Evolutionary conservation across 2,888 invertebrate species (phyloP), one percentile per base, ranked within the genome.

Genomic region (Danaus chrysippus): DNA sequence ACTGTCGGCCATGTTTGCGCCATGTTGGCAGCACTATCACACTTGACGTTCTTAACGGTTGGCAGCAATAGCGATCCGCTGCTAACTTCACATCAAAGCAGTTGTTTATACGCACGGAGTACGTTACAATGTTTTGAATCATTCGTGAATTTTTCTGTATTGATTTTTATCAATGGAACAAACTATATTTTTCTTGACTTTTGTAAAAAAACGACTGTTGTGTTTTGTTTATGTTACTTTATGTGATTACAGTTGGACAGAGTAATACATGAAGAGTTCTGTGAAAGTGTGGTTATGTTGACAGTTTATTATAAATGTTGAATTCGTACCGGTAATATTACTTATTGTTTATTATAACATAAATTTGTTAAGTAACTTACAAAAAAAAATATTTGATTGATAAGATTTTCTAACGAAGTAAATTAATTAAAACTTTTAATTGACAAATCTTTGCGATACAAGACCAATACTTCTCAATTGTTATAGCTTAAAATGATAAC

Each of bases 251-350:
- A 34, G 43, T 62, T 52, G 59, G 58, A 65, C 62, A 62, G 59
- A 63, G 69, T 61, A 55, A 41, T 56, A 56, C 23, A 12, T 61
- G 59, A 15, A 58, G 34, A 42, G 23, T 54, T 46, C 65, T 76
- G 81, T 84, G 82, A 85, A 86, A 84, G 84, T 87, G 77, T 73
- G 86, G 84, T 85, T 87, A 85, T 82, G 76, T 83, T 84, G 81
- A 81, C 79, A 77, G 79, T 84, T 83, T 71, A 75, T 73, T 68
- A 49, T 61, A 61, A 66, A 62, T 57, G 60, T 62, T 61, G 63
- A 69, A 61, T 60, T 56, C 19, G 34, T 58, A 61, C 66, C 61
- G 63, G 64, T 63, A 66, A 58, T 19, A 34, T 19, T 3, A 34
- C 49, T 34, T 54, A 34, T 61, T 61, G 13, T 49, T 23, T 53